Percentiles rank a stretch among this genome's conserved stretches.
phyloP scores from a whole-genome alignment of 2,888 invertebrate genomes.

The Leptopilina syphax region DNA sequence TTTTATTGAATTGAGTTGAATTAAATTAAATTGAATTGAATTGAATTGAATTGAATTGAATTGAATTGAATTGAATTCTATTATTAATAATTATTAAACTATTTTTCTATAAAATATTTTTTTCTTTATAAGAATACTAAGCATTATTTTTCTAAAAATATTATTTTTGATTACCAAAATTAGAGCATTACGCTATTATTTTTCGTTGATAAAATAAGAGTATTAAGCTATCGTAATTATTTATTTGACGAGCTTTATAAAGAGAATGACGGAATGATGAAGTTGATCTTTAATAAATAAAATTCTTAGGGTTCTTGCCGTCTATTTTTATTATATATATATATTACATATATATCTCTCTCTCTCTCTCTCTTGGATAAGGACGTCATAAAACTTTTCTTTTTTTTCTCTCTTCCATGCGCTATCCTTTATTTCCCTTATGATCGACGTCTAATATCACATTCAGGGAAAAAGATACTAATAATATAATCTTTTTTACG shows the following conservation, averaged over 20 bases:
- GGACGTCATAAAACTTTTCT: slow-evolving; percentile 16
- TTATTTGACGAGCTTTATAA: slow-evolving; percentile 4
- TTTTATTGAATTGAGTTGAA: too few species aligned
- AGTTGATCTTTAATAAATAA: slow-evolving; percentile 13
- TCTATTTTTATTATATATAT: background rate
- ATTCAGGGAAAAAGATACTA: slow-evolving; percentile 32
- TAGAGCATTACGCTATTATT: too few species aligned
- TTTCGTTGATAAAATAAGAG: background rate
- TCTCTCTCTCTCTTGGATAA: background rate
- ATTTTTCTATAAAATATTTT: too few species aligned
- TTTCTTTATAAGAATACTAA: too few species aligned
- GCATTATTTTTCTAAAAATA: too few species aligned
- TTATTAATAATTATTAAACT: too few species aligned
- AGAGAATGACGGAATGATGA: background rate
- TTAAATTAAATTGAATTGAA: too few species aligned
- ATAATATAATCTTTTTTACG: slow-evolving; percentile 34
- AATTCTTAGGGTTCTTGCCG: background rate
- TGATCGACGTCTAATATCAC: slow-evolving; percentile 19
- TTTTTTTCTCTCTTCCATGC: background rate
- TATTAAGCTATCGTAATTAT: background rate
- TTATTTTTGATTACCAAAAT: too few species aligned
- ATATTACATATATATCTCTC: too few species aligned
- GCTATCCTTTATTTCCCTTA: slow-evolving; percentile 4
- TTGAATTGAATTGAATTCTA: too few species aligned
- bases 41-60: too few species aligned